Evolutionary conservation across 1,140 invertebrate genomes (phyloP).

Genomic region (Lucilia cuprina): DNA sequence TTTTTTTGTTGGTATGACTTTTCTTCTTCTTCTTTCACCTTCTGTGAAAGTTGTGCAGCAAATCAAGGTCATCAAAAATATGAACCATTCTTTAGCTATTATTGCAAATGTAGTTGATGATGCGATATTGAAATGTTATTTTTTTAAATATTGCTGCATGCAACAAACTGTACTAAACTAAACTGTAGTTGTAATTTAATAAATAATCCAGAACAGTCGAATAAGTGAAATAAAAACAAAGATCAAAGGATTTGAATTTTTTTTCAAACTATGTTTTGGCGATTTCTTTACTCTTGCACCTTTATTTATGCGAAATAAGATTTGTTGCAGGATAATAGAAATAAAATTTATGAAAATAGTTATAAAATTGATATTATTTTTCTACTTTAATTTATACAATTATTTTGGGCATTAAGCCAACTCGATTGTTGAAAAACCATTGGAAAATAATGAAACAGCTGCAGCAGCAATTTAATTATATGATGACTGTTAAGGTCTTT

Average conservation of each 20-base stretch:
- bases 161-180: background rate
- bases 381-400: background rate
- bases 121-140: background rate
- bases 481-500: background rate
- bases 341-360: background rate
- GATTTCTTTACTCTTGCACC: background rate
- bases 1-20: too few species aligned
- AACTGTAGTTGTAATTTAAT: conserved; percentile 3
- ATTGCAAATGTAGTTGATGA: background rate
- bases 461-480: background rate
- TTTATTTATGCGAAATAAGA: background rate
- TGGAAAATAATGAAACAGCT: too few species aligned
- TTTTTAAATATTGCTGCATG: background rate
- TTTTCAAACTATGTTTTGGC: background rate
- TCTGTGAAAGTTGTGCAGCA: background rate
- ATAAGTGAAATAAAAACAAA: background rate
- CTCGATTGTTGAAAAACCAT: background rate
- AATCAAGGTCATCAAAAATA: background rate
- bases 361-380: background rate
- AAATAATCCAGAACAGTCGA: background rate
- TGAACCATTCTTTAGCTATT: background rate
- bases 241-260: background rate
- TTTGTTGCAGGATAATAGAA: background rate
- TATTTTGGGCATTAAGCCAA: conserved; percentile 10
- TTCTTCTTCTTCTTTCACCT: background rate